Evolutionary conservation across 2,113 vertebrate genomes (phyloP).

Genomic region (Rhinolophus sinicus): DNA sequence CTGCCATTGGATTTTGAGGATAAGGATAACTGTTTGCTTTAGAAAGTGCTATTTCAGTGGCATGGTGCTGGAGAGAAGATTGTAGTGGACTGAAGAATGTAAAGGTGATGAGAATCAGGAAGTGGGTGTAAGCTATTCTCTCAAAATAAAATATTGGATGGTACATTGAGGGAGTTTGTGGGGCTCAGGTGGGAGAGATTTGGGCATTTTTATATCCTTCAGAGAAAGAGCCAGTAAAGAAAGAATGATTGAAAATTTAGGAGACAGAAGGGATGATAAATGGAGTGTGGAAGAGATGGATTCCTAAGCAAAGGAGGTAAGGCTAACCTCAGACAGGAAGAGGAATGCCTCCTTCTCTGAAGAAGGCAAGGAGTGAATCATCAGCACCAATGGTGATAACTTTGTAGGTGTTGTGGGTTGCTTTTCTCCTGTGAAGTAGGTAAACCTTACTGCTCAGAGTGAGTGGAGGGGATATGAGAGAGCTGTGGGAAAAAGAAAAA

Average conservation of each 20-base stretch:
- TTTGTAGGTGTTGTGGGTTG: not conserved
- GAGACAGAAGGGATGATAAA: not conserved
- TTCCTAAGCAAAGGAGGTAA: not conserved
- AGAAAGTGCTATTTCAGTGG: not conserved
- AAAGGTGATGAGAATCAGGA: not conserved
- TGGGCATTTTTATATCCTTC: not conserved
- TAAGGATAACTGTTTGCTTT: not conserved
- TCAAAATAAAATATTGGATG: not conserved
- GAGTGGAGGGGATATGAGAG: not conserved
- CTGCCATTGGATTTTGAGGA: not conserved
- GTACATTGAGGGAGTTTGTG: not conserved
- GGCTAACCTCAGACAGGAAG: not conserved
- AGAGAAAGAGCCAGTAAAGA: not conserved
- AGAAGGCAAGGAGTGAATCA: not conserved
- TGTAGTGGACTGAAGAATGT: not conserved
- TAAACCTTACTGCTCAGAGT: not conserved
- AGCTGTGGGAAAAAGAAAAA: not conserved
- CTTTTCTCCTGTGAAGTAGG: not conserved
- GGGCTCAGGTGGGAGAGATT: not conserved
- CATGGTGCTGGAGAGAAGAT: not conserved
- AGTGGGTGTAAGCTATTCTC: not conserved
- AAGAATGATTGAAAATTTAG: not conserved
- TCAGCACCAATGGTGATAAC: not conserved
- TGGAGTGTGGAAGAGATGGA: not conserved
- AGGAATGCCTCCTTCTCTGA: not conserved